Percentiles rank a stretch among this genome's conserved stretches.
Evolutionary conservation across 2,797 vertebrate species (phyloP).

Genomic region (Chelidonichthys spinosus): DNA sequence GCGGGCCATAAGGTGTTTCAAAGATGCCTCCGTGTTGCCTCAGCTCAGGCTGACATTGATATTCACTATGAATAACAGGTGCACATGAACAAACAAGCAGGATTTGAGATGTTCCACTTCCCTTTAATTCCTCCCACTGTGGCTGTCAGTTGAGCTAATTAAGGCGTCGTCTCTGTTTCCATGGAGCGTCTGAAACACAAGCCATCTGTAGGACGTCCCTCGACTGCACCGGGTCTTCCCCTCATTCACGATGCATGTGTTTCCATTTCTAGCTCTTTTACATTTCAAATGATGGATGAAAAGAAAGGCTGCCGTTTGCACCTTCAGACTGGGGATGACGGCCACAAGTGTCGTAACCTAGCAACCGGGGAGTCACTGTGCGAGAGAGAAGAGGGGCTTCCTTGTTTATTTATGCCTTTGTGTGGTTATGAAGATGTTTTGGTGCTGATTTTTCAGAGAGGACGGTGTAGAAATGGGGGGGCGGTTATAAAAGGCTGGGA

Average conservation of each 20-base stretch:
- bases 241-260: conserved; percentile 74
- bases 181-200: conserved; percentile 62
- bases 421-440: conserved; percentile 13
- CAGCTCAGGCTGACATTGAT: conserved; percentile 21
- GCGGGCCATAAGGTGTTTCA: neutral
- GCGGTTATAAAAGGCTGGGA: neutral
- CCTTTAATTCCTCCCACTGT: conserved; percentile 51
- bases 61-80: conserved; percentile 38
- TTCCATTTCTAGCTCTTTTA: conserved; percentile 76
- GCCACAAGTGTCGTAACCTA: conserved; percentile 84
- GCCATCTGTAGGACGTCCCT: conserved; percentile 62
- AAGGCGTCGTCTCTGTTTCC: conserved; percentile 55
- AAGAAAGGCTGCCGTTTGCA: conserved; percentile 71
- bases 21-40: conserved; percentile 23
- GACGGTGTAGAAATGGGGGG: neutral
- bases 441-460: neutral
- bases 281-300: conserved; percentile 78
- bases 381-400: conserved; percentile 71
- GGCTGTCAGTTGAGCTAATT: conserved; percentile 66
- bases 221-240: conserved; percentile 57
- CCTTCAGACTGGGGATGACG: conserved; percentile 73
- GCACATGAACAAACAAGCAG: conserved; percentile 33
- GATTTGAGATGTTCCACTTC: conserved; percentile 52
- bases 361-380: conserved; percentile 81
- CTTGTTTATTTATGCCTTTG: conserved; percentile 80